Evolutionary conservation across 1,140 invertebrate genomes (phyloP).

Genomic region (Lepidurus packardi): DNA sequence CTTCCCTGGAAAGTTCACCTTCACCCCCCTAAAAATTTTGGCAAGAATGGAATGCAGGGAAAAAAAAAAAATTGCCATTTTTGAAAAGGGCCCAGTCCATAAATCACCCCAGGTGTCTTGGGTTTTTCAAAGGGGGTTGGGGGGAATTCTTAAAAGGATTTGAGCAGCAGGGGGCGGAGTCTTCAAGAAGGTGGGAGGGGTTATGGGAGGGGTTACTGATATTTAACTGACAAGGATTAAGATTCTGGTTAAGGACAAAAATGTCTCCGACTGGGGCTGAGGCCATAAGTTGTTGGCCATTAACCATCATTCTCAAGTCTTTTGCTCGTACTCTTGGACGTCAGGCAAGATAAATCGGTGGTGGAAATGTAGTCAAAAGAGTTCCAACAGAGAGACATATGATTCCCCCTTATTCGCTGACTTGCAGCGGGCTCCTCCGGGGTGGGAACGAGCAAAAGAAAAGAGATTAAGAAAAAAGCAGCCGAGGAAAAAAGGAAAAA

Average conservation of each 20-base stretch:
- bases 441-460: conserved; percentile 27
- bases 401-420: background rate
- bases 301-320: background rate
- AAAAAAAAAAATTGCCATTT: background rate
- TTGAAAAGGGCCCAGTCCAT: conserved; percentile 6
- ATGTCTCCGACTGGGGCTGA: background rate
- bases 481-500: background rate
- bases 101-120: conserved; percentile 17
- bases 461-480: background rate
- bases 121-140: background rate
- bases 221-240: background rate
- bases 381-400: conserved; percentile 1
- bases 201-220: background rate
- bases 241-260: conserved; percentile 12
- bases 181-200: background rate
- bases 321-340: background rate
- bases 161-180: background rate
- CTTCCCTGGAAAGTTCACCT: background rate
- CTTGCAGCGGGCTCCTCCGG: conserved; percentile 1
- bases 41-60: background rate
- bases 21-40: background rate
- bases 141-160: background rate
- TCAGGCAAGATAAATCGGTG: background rate
- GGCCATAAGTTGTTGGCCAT: background rate
- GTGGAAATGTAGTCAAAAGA: background rate